phyloP scores from a whole-genome alignment of 1,140 invertebrate species.

The Manduca sexta region DNA sequence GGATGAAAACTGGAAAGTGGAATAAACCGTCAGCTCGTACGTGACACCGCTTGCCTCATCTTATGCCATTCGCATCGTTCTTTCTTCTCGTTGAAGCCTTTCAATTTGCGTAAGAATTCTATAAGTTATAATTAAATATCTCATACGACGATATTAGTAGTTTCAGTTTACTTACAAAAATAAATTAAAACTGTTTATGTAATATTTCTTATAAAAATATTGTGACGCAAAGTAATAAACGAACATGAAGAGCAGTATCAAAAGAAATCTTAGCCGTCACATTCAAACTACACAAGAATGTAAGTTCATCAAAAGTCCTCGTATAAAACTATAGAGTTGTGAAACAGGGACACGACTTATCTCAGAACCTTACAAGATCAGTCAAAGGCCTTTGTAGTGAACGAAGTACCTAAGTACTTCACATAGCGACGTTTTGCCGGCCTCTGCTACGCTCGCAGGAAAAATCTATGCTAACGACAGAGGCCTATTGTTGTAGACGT shows the following conservation, averaged over 20 bases:
- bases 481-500: slow-evolving; percentile 9
- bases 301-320: too few relatives aligned
- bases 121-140: too few relatives aligned
- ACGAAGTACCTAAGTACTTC: slow-evolving; percentile 38
- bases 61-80: slow-evolving; percentile 32
- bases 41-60: slow-evolving; percentile 46
- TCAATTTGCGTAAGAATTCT: slow-evolving; percentile 15
- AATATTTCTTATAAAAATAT: too few relatives aligned
- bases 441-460: slow-evolving; percentile 22
- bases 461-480: slow-evolving; percentile 31
- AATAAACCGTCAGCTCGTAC: slow-evolving; percentile 54
- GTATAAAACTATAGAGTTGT: too few relatives aligned
- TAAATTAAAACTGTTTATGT: too few relatives aligned
- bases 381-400: slow-evolving; percentile 36
- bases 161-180: too few relatives aligned
- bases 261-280: too few relatives aligned
- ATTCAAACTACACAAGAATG: too few relatives aligned
- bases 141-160: too few relatives aligned
- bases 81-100: slow-evolving; percentile 35
- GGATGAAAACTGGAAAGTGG: slow-evolving; percentile 60
- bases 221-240: too few relatives aligned
- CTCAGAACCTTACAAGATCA: slow-evolving; percentile 10
- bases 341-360: slow-evolving; percentile 9
- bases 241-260: too few relatives aligned
- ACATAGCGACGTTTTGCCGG: slow-evolving; percentile 40